Evolutionary conservation across 2,888 invertebrate species (phyloP).

Genomic region (Sipha maydis): DNA sequence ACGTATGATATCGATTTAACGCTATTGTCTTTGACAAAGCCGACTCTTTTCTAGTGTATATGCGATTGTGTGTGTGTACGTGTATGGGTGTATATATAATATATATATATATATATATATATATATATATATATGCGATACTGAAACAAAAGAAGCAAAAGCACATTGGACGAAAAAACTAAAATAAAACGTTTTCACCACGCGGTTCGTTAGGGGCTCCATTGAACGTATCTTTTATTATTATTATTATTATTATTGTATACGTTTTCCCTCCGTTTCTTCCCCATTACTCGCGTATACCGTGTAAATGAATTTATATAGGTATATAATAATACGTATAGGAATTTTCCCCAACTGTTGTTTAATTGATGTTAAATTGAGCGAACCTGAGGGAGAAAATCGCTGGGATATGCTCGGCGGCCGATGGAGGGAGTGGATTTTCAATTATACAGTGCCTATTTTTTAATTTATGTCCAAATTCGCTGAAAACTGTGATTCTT

Average conservation of each 20-base stretch:
- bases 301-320: neutral
- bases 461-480: conserved; percentile 39
- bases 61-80: neutral
- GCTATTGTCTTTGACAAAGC: conserved; percentile 35
- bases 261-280: neutral
- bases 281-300: neutral
- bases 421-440: neutral
- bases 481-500: conserved; percentile 32
- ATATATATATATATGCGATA: neutral
- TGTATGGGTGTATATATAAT: no score
- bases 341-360: conserved; percentile 15
- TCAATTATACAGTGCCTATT: conserved; percentile 29
- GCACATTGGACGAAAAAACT: conserved; percentile 9
- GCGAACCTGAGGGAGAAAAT: conserved; percentile 50
- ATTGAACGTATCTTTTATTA: conserved; percentile 48
- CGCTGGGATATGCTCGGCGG: neutral
- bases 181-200: conserved; percentile 27
- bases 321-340: neutral
- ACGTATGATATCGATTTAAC: conserved; percentile 34
- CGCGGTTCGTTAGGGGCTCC: conserved; percentile 38
- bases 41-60: neutral
- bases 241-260: conserved; percentile 11
- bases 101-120: neutral
- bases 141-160: conserved; percentile 47
- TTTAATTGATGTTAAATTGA: conserved; percentile 61